Evolutionary conservation across 2,113 vertebrate genomes (phyloP).

Genomic region (Cavia aperea): DNA sequence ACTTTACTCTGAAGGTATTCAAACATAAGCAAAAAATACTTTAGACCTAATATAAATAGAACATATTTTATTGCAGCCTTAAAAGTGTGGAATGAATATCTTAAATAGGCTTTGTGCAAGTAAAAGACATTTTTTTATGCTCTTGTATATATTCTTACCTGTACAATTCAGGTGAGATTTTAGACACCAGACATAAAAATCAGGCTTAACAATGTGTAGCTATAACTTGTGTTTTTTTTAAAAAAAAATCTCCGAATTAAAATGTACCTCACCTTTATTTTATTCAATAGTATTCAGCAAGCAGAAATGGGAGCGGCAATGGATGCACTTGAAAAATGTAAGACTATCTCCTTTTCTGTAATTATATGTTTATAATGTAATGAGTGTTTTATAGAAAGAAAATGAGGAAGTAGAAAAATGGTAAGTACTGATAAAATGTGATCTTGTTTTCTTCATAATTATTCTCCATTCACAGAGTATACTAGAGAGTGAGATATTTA

Average conservation of each 20-base stretch:
- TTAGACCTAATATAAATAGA: constrained; percentile 33
- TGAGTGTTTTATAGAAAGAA: constrained; percentile 53
- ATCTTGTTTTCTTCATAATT: constrained; percentile 47
- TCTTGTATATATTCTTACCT: constrained; percentile 8
- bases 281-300: constrained; percentile 91
- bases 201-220: constrained; percentile 35
- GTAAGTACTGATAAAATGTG: constrained; percentile 50
- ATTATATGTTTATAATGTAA: constrained; percentile 38
- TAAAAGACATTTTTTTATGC: constrained; percentile 27
- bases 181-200: constrained; percentile 18
- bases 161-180: constrained; percentile 6
- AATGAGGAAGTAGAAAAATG: constrained; percentile 38
- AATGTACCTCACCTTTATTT: constrained; percentile 58
- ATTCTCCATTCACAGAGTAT: constrained; percentile 37
- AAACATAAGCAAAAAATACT: constrained; percentile 46
- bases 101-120: constrained; percentile 46
- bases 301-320: constrained; percentile 99
- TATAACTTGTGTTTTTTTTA: constrained; percentile 8
- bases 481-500: constrained; percentile 20
- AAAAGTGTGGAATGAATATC: constrained; percentile 33
- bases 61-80: constrained; percentile 22
- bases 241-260: constrained; percentile 36
- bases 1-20: constrained; percentile 28
- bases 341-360: constrained; percentile 71
- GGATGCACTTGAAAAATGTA: constrained; percentile 99